A percentile compares a stretch with the other conserved stretches of the same genome.
phyloP scores from a whole-genome alignment of 2,888 invertebrate genomes.

The Noctua comes region DNA sequence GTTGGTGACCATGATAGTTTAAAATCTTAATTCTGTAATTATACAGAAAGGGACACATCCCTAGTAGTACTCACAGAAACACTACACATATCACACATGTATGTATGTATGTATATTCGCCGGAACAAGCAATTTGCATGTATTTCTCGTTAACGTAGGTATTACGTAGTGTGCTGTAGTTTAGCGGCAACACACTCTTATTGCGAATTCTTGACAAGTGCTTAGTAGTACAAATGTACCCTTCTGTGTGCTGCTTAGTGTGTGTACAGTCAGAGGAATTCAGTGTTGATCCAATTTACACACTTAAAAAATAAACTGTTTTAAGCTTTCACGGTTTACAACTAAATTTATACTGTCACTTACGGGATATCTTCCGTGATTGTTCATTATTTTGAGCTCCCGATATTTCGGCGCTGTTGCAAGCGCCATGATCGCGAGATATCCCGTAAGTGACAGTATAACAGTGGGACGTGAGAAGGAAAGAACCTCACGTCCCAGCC shows the following conservation, averaged over 20 bases:
- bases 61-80: not conserved
- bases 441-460: too few species aligned
- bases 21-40: not conserved
- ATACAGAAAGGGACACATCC: conserved; percentile 21
- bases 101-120: conserved; percentile 12
- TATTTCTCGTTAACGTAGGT: conserved; percentile 39
- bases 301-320: too few species aligned
- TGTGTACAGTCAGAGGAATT: not conserved
- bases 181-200: conserved; percentile 45
- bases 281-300: not conserved
- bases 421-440: too few species aligned
- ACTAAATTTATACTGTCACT: too few species aligned
- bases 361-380: too few species aligned
- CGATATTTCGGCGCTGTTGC: too few species aligned
- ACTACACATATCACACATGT: not conserved
- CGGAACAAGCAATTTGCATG: conserved; percentile 57
- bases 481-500: too few species aligned
- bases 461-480: too few species aligned
- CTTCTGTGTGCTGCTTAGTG: conserved; percentile 1
- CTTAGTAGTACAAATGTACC: conserved; percentile 12
- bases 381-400: too few species aligned
- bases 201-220: conserved; percentile 61
- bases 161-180: conserved; percentile 35
- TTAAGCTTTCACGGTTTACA: too few species aligned
- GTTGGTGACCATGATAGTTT: too few species aligned